phyloP scores from a whole-genome alignment of 1,140 invertebrate species.

The silkworm (Bombyx mori) region ASM3026992v2 NC_085121.1:10806501-10807000 shows the following conservation, averaged over 20 bases:
- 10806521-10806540: background rate
- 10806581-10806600: conserved; percentile 84
- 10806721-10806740: background rate
- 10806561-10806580: conserved; percentile 84
- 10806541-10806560: conserved; percentile 1
- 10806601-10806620: conserved; percentile 74
- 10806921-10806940: conserved; percentile 1
- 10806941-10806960: background rate
- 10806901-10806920: too few species aligned
- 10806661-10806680: conserved; percentile 93
- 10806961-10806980: too few species aligned
- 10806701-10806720: conserved; percentile 86
- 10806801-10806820: too few species aligned
- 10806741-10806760: too few species aligned
- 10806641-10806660: conserved; percentile 87
- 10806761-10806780: too few species aligned
- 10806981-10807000: too few species aligned
- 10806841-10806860: too few species aligned
- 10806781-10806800: too few species aligned
- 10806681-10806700: conserved; percentile 95
- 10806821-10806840: too few species aligned
- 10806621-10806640: conserved; percentile 79
- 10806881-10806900: too few species aligned
- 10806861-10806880: too few species aligned
- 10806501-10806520: background rate